phyloP scores from a whole-genome alignment of 2,888 invertebrate genomes.

The Encarsia formosa region DNA sequence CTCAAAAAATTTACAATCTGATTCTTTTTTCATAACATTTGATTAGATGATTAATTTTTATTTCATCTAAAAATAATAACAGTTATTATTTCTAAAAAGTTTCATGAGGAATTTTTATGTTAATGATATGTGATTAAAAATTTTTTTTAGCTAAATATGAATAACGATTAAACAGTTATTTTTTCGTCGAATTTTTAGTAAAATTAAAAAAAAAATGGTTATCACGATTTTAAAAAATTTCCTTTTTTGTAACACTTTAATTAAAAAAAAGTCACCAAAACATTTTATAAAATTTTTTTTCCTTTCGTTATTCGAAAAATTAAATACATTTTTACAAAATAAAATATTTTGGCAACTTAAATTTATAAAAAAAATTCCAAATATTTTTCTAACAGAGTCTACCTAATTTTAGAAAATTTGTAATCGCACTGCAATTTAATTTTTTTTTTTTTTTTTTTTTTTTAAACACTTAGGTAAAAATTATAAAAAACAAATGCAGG shows the following conservation, averaged over 20 bases:
- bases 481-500: no score
- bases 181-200: background rate
- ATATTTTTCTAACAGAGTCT: slow-evolving; percentile 8
- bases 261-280: slow-evolving; percentile 13
- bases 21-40: no score
- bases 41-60: no score
- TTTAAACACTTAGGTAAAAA: no score
- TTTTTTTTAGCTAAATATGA: no score
- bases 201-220: slow-evolving; percentile 18
- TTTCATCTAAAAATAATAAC: no score
- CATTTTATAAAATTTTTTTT: slow-evolving; percentile 11
- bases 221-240: slow-evolving; percentile 22
- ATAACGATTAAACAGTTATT: no score
- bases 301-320: slow-evolving; percentile 6
- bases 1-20: slow-evolving; percentile 6
- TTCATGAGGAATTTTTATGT: no score
- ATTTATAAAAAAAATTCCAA: background rate
- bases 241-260: slow-evolving; percentile 4
- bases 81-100: no score
- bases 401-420: slow-evolving; percentile 15
- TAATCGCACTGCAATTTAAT: slow-evolving; percentile 15
- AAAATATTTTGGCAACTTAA: slow-evolving; percentile 16
- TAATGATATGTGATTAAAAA: no score
- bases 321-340: slow-evolving; percentile 14
- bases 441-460: no score